A percentile compares a stretch with the other conserved stretches of the same genome.
Conservation (phyloP, 2,113 vertebrate genomes). For the Tautogolabrus adspersus region DNA sequence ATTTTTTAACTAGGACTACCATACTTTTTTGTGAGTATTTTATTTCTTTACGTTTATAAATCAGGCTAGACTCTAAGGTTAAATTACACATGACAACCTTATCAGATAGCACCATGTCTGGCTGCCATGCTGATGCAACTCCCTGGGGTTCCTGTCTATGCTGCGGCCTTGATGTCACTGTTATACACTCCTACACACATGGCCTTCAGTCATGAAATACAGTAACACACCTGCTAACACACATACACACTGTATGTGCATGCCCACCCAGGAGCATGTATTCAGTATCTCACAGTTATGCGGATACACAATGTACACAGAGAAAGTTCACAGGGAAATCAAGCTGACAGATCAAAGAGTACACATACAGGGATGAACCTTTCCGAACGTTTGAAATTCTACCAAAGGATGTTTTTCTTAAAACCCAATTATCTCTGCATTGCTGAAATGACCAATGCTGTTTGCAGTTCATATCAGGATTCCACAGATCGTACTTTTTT, state of each 20-base stretch:
- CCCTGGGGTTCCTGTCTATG: conserved; percentile 49
- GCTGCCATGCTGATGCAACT: conserved; percentile 52
- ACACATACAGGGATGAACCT: conserved; percentile 53
- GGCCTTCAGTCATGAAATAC: conserved; percentile 49
- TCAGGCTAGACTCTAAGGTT: conserved; percentile 42
- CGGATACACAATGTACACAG: conserved; percentile 38
- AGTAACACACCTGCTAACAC: conserved; percentile 23
- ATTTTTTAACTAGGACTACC: conserved; percentile 3
- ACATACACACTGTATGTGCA: conserved; percentile 28
- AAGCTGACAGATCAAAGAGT: conserved; percentile 66
- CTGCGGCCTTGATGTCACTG: conserved; percentile 63
- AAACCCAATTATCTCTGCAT: conserved; percentile 57
- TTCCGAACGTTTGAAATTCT: conserved; percentile 64
- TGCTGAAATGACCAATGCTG: conserved; percentile 62
- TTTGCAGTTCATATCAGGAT: conserved; percentile 55
- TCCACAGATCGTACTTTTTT: conserved; percentile 31
- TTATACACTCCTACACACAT: conserved; percentile 50
- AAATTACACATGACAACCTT: conserved; percentile 50
- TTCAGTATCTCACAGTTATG: conserved; percentile 17
- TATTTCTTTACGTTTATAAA: conserved; percentile 17
- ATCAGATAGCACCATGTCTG: conserved; percentile 46
- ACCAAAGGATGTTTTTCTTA: conserved; percentile 62
- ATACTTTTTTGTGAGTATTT: neutral
- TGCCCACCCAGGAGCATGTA: conserved; percentile 36
- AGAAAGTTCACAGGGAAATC: conserved; percentile 59